Base-by-base conservation (phyloP, 2,113 vertebrate species). In the Scophthalmus maximus region DNA sequence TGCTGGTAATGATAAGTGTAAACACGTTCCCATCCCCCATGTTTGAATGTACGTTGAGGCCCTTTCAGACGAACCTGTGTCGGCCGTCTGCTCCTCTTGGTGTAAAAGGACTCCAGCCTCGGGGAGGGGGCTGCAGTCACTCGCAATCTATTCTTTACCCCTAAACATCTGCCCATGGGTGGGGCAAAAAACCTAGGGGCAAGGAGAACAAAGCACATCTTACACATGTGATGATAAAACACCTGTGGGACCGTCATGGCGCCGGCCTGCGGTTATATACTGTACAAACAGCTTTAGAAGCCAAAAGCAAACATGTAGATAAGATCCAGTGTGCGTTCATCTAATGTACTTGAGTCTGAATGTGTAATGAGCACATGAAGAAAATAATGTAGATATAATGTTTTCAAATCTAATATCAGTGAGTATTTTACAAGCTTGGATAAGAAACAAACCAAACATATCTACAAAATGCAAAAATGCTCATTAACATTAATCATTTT, bases 91-190 rank as follows among this genome's bases (percentile, higher is more conserved):
- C 49, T 63, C 0, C 61, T 85, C 56, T 87, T 78, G 27, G 29
- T 83, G 68, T 96, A 97, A 89, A 96, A 96, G 0, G 57, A 80
- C 92, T 97, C 96, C 86, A 97, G 90, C 23, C 80, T 4, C 0
- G 86, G 90, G 62, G 88, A 94, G 22, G 92, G 89, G 38, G 87
- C 50, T 8, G 87, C 87, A 34, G 78, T 89, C 60, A 88, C 70
- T 61, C 86, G 55, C 6, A 85, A 29, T 66, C 90, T 94, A 74
- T 95, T 94, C 83, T 68, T 93, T 38, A 97, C 92, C 47, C 96
- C 95, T 68, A 97, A 76, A 73, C 76, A 92, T 79, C 76, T 85
- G 74, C 93, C 92, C 64, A 97, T 91, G 61, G 96, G 95, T 60
- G 95, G 78, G 56, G 93, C 95, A 26, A 95, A 44, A 49, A 66